phyloP scores from a whole-genome alignment of 1,140 invertebrate genomes.

The Neodiprion fabricii region DNA sequence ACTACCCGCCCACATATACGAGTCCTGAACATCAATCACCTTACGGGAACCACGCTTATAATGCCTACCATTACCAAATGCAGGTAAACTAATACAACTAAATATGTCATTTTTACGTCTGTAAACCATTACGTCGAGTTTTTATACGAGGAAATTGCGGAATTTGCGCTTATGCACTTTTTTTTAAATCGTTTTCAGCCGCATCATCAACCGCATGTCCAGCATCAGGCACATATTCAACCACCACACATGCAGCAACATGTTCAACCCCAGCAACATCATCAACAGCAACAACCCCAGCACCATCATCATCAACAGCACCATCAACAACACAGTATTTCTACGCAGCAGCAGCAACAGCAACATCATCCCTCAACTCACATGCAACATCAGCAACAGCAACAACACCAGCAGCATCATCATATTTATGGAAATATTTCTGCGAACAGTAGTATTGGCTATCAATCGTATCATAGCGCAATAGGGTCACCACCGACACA shows the following conservation, averaged over 20 bases:
- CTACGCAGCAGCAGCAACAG: conserved; percentile 27
- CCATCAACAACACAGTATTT: conserved; percentile 17
- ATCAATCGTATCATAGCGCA: conserved; percentile 41
- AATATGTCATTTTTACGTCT: not conserved
- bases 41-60: conserved; percentile 42
- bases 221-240: conserved; percentile 25
- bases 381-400: conserved; percentile 20
- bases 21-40: conserved; percentile 44
- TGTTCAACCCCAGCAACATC: conserved; percentile 32
- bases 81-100: conserved; percentile 22
- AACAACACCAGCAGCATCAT: conserved; percentile 28
- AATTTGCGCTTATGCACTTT: not conserved
- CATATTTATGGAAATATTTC: conserved; percentile 23
- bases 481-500: conserved; percentile 33
- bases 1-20: conserved; percentile 37
- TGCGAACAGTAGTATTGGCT: conserved; percentile 38
- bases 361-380: conserved; percentile 35
- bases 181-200: conserved; percentile 5
- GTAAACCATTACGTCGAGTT: no score
- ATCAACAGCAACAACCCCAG: conserved; percentile 33
- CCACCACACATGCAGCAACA: conserved; percentile 36
- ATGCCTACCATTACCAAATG: conserved; percentile 52
- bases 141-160: no score
- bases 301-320: conserved; percentile 34
- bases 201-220: conserved; percentile 6